Conservation (phyloP, 1,140 invertebrate species). For the Latrodectus geometricus region DNA sequence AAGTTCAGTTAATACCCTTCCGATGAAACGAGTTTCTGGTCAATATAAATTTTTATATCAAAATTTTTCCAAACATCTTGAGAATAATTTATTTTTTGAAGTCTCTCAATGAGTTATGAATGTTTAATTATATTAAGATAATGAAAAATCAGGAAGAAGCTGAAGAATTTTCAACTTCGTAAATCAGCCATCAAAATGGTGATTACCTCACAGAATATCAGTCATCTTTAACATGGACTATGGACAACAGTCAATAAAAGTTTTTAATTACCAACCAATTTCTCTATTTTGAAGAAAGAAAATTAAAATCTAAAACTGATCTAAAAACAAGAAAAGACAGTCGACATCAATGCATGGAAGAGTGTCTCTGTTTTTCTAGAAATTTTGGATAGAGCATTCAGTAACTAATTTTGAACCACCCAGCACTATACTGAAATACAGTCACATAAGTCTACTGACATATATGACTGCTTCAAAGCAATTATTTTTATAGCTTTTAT, state of each 20-base stretch:
- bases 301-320: not conserved
- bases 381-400: conserved; percentile 1
- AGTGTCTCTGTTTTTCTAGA: not conserved
- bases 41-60: conserved; percentile 35
- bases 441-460: not conserved
- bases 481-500: not conserved
- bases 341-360: not conserved
- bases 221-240: not conserved
- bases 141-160: conserved; percentile 1
- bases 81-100: conserved; percentile 19
- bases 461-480: not conserved
- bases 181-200: conserved; percentile 50
- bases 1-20: not conserved
- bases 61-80: conserved; percentile 34
- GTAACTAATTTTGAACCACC: not conserved
- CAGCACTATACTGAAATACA: too few species aligned
- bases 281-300: not conserved
- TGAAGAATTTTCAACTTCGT: conserved; percentile 32
- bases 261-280: conserved; percentile 11
- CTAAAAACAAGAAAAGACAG: not conserved
- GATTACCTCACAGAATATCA: conserved; percentile 62
- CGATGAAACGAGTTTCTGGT: not conserved
- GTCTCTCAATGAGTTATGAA: conserved; percentile 57
- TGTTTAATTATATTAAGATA: conserved; percentile 14
- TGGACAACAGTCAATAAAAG: conserved; percentile 17